Base-by-base conservation (phyloP, 2,888 invertebrate genomes). In the Rhodophaea formosa region DNA sequence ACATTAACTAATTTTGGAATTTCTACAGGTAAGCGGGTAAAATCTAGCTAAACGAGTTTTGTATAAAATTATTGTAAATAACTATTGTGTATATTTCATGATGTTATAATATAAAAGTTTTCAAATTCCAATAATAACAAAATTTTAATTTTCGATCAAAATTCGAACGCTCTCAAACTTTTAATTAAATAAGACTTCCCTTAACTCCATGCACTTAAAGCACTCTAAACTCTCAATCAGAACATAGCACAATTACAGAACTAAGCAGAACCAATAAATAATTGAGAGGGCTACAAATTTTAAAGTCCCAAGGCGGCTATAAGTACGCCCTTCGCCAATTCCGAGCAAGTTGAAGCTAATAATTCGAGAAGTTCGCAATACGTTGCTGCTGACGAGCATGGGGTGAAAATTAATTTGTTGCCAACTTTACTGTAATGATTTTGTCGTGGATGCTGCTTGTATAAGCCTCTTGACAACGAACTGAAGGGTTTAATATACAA, bases 251-350 rank as follows among this genome's bases (percentile, higher is more conserved):
- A 56, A 47, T 56, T 53, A 53, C 47, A 47, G 35, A 49, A 49
- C 42, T 56, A 51, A 42, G 49, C 49, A 42, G 8, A 49, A 17
- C 74, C 71, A 73, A 74, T 78, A 77, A 78, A 77, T 75, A 75
- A 75, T 66, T 67, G 64, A 66, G 66, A 67, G 69, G 70, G 69
- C 74, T 72, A 76, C 80, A 79, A 83, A 82, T 80, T 79, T 72
- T 67, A 72, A 72, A 79, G 68, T 79, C 83, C 77, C 70, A 59
- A 3, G 79, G 77, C 84, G 58, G 71, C 80, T 62, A 72, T 82
- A 77, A 77, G 71, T 71, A 69, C 70, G 61, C 79, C 81, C 79
- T 79, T 79, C 63, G 72, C 71, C 71, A 72, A 72, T 71, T 72
- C 62, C 67, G 72, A 79, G 74, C 78, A 80, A 80, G 75, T 79